A percentile compares a stretch with the other conserved stretches of the same genome.
phyloP scores from a whole-genome alignment of 2,797 vertebrate species.

The Myiothlypis coronata region DNA sequence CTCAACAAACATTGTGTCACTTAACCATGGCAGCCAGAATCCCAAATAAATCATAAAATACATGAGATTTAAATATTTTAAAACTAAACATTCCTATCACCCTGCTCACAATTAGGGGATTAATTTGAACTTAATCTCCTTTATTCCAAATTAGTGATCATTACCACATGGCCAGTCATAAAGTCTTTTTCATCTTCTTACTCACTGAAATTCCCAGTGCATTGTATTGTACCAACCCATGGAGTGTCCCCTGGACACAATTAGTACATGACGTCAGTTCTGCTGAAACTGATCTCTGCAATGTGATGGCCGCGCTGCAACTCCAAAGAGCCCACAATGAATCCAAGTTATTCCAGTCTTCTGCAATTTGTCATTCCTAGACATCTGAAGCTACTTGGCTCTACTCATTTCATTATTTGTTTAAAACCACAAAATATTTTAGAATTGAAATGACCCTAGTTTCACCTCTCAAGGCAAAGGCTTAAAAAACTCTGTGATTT shows the following conservation, averaged over 20 bases:
- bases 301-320: neutral
- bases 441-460: neutral
- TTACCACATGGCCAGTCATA: neutral
- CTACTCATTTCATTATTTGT: neutral
- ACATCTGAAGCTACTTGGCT: neutral
- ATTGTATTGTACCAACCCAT: accelerated
- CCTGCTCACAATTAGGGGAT: neutral
- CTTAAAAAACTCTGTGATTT: neutral
- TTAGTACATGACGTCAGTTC: neutral
- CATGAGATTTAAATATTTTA: neutral
- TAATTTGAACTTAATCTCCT: neutral
- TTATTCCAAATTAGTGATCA: neutral
- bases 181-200: neutral
- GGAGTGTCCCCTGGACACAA: neutral
- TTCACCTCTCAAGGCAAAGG: neutral
- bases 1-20: neutral
- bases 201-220: neutral
- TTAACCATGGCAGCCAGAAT: neutral
- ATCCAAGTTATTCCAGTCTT: neutral
- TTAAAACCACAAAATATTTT: neutral
- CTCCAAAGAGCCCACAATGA: neutral
- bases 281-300: neutral
- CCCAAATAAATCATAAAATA: neutral
- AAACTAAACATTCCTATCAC: neutral
- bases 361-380: neutral